Conservation (phyloP, 2,113 vertebrate species). For the Neoarius graeffei region DNA sequence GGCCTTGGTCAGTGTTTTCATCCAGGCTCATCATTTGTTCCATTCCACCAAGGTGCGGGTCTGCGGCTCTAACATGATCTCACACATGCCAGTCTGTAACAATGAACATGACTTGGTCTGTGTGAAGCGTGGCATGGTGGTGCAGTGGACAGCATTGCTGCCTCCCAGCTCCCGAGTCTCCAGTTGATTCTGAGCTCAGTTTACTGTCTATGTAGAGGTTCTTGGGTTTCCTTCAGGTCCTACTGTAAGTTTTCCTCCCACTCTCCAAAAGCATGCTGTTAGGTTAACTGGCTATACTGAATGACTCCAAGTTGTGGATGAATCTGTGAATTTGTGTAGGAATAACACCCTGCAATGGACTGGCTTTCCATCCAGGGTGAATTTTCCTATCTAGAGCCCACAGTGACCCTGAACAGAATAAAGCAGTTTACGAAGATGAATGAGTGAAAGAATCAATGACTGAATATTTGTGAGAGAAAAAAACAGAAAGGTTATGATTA, state of each 20-base stretch:
- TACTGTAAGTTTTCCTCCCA: background rate
- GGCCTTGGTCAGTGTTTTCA: background rate
- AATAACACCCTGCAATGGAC: background rate
- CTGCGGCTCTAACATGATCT: background rate
- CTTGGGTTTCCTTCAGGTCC: background rate
- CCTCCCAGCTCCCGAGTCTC: background rate
- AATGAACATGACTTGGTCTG: background rate
- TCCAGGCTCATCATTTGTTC: background rate
- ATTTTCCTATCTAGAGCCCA: background rate
- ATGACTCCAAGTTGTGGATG: background rate
- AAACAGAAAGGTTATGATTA: background rate
- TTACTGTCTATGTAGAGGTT: background rate
- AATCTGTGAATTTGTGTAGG: background rate
- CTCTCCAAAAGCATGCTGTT: background rate
- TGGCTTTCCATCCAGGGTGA: background rate
- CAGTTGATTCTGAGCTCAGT: background rate
- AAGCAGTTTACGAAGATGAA: background rate
- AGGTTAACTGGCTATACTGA: background rate
- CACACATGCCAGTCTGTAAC: background rate
- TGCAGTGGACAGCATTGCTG: background rate
- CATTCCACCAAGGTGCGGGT: background rate
- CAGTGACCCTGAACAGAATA: background rate
- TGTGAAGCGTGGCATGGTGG: background rate
- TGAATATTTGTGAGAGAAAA: background rate
- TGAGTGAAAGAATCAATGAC: background rate